Evolutionary conservation across 2,797 vertebrate genomes (phyloP).

Genomic region (Myoxocephalus aenaeus): DNA sequence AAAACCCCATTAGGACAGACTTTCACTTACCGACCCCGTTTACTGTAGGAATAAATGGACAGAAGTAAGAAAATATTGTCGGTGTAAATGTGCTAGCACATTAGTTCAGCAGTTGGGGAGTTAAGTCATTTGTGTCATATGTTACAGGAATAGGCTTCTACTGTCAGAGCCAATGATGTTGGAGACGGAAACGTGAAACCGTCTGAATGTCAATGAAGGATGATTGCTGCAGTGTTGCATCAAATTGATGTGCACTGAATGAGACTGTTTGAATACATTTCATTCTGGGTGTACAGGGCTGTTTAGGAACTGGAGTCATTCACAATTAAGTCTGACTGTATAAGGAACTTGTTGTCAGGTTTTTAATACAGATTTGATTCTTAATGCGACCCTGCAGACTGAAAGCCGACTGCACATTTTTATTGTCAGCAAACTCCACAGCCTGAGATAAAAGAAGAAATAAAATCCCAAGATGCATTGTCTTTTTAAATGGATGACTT

Average conservation of each 20-base stretch:
- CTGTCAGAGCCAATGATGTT: slow-evolving; percentile 70
- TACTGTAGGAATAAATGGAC: slow-evolving; percentile 42
- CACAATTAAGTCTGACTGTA: slow-evolving; percentile 20
- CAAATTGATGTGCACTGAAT: slow-evolving; percentile 72
- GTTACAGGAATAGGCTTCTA: slow-evolving; percentile 69
- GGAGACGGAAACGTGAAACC: slow-evolving; percentile 55
- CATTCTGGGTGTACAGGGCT: slow-evolving; percentile 23
- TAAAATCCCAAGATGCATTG: slow-evolving; percentile 18
- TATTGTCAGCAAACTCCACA: slow-evolving; percentile 25
- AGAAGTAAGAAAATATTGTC: slow-evolving; percentile 23
- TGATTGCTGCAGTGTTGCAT: slow-evolving; percentile 78
- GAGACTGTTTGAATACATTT: slow-evolving; percentile 62
- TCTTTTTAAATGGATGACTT: slow-evolving; percentile 50
- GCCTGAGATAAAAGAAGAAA: background rate
- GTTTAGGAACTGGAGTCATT: slow-evolving; percentile 53
- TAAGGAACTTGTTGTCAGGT: slow-evolving; percentile 27
- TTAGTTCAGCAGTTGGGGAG: slow-evolving; percentile 12
- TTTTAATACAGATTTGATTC: slow-evolving; percentile 24
- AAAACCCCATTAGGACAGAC: slow-evolving; percentile 26
- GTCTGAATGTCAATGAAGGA: slow-evolving; percentile 73
- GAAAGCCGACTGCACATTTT: slow-evolving; percentile 22
- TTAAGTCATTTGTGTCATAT: slow-evolving; percentile 64
- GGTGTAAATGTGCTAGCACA: slow-evolving; percentile 24
- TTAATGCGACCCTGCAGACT: slow-evolving; percentile 15
- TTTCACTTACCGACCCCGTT: slow-evolving; percentile 32